Conservation (phyloP, 2,888 invertebrate species). For the Zaprionus obscuricornis region DNA sequence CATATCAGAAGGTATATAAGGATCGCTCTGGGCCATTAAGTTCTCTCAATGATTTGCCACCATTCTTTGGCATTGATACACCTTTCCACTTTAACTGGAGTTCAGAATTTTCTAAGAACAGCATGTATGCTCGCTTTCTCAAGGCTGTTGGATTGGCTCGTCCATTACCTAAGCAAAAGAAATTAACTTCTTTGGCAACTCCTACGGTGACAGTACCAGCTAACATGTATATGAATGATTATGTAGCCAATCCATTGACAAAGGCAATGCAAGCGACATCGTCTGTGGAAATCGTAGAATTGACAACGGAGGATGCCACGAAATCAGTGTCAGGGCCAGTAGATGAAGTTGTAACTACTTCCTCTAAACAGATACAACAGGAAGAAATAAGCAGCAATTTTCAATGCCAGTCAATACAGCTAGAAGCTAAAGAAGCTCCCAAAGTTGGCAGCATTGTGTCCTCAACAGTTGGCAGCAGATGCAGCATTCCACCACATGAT, state of each 20-base stretch:
- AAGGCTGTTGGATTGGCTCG: conserved; percentile 69
- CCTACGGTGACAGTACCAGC: neutral
- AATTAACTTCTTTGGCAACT: too few species aligned
- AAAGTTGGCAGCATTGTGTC: neutral
- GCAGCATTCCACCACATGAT: conserved; percentile 35
- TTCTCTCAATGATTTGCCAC: conserved; percentile 30
- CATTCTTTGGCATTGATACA: conserved; percentile 61
- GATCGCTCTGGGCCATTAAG: conserved; percentile 55
- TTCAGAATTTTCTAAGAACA: conserved; percentile 46
- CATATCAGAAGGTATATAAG: conserved; percentile 80
- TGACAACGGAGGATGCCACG: neutral
- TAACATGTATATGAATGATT: conserved; percentile 35
- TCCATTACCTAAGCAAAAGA: conserved; percentile 30
- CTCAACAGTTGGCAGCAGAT: neutral
- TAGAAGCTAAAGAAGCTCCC: neutral
- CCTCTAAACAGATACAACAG: conserved; percentile 29
- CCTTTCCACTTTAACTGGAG: conserved; percentile 71
- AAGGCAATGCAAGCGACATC: conserved; percentile 29
- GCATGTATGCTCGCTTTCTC: conserved; percentile 80
- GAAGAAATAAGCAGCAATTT: conserved; percentile 38
- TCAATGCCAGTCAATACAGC: conserved; percentile 28
- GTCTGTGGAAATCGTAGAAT: conserved; percentile 3
- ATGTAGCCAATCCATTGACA: conserved; percentile 58
- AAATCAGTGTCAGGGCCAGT: neutral
- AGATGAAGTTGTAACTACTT: neutral